phyloP scores from a whole-genome alignment of 1,140 invertebrate genomes.

The Triops cancriformis region DNA sequence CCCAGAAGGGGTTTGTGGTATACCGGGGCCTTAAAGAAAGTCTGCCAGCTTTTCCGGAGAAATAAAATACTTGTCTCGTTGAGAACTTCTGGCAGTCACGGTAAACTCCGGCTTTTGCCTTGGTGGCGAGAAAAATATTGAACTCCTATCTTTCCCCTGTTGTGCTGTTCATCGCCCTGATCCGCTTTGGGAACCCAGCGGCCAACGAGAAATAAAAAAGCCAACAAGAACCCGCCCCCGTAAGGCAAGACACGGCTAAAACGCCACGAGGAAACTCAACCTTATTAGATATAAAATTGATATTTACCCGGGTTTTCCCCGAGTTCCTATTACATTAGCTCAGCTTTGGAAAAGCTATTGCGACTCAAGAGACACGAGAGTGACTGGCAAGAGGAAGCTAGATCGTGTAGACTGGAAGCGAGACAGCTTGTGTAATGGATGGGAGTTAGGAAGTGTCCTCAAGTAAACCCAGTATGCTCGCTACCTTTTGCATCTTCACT shows the following conservation, averaged over 20 bases:
- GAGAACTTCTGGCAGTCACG: neutral
- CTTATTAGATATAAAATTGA: neutral
- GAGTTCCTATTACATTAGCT: conserved; percentile 20
- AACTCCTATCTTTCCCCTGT: neutral
- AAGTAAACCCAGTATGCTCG: neutral
- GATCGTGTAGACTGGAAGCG: neutral
- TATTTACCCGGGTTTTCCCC: conserved; percentile 17
- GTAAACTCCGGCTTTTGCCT: neutral
- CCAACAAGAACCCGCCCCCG: neutral
- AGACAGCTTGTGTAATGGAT: neutral
- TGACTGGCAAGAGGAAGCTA: neutral
- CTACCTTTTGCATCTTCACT: neutral
- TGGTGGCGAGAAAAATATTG: neutral
- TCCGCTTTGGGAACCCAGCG: neutral
- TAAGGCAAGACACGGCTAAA: neutral
- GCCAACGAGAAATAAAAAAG: neutral
- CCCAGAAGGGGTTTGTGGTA: too few relatives aligned
- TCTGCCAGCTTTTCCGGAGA: neutral
- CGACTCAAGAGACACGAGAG: neutral
- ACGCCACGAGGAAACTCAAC: neutral
- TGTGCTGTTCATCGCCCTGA: neutral
- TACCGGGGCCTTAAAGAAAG: too few relatives aligned
- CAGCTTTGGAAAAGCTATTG: neutral
- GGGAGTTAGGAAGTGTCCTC: neutral
- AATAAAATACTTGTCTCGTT: neutral